These are phyloP conservation scores for Merodon equestris DNA, from an alignment of 2,888 invertebrate genomes.

Conservation along the genomic window DNA sequence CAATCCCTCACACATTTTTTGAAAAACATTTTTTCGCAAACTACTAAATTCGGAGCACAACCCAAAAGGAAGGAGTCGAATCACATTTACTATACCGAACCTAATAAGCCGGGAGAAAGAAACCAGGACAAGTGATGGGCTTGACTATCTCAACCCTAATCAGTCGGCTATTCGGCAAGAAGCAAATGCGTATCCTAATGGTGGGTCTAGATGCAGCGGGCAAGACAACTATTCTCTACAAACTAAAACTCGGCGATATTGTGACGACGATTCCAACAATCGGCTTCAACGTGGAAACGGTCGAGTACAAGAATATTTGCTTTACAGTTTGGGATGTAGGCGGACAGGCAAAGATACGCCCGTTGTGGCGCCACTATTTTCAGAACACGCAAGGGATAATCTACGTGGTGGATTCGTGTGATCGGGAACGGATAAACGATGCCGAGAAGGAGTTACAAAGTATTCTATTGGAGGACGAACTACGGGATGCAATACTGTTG, in stretches of 20 bases:
- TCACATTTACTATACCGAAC: no score
- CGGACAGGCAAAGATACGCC: conserved; percentile 70
- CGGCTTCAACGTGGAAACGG: conserved; percentile 70
- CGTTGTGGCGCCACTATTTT: conserved; percentile 70
- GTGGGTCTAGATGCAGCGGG: conserved; percentile 70
- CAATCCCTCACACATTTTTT: no score
- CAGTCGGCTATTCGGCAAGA: conserved; percentile 63
- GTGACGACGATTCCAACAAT: conserved; percentile 70
- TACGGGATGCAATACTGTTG: conserved; percentile 63
- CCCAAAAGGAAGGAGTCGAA: no score
- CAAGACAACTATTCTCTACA: conserved; percentile 70
- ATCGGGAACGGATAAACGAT: conserved; percentile 65
- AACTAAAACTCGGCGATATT: conserved; percentile 69
- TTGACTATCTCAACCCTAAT: conserved; percentile 65
- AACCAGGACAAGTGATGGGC: conserved; percentile 62
- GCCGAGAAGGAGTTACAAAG: conserved; percentile 60
- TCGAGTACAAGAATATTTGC: conserved; percentile 70
- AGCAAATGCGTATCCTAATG: conserved; percentile 70
- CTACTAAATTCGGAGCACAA: no score
- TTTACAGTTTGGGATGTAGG: conserved; percentile 71
- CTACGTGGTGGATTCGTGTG: conserved; percentile 69
- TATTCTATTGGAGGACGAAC: conserved; percentile 61
- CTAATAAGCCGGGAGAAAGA: no score
- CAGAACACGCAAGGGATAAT: conserved; percentile 70
- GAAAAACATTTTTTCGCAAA: no score